Conservation (phyloP, 1,140 invertebrate species). For the Scaptomyza hsui region DNA sequence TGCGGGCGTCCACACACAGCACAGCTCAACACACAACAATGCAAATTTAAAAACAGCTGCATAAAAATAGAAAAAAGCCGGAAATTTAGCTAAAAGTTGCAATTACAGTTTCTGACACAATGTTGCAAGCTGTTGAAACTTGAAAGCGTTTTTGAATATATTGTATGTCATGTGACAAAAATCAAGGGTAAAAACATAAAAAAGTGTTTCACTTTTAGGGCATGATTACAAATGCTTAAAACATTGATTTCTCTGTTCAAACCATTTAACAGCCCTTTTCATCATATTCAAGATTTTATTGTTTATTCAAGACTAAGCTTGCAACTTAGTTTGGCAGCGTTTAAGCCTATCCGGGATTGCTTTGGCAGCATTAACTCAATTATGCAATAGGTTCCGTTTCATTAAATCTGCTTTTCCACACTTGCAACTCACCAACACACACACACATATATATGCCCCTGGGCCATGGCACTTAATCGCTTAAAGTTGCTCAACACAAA, state of each 20-base stretch:
- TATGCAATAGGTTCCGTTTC: slow-evolving; percentile 77
- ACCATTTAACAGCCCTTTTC: too few relatives aligned
- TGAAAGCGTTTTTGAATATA: background rate
- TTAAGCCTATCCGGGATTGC: slow-evolving; percentile 7
- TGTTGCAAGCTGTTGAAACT: slow-evolving; percentile 10
- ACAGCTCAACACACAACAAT: slow-evolving; percentile 8
- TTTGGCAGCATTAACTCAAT: slow-evolving; percentile 63
- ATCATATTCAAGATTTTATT: background rate
- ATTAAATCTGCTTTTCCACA: slow-evolving; percentile 68
- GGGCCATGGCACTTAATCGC: slow-evolving; percentile 51
- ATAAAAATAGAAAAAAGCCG: slow-evolving; percentile 15
- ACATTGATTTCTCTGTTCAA: too few relatives aligned
- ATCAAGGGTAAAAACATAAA: too few relatives aligned
- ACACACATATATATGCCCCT: slow-evolving; percentile 21
- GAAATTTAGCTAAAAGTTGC: slow-evolving; percentile 13
- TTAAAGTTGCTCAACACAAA: slow-evolving; percentile 37
- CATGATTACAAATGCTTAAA: too few relatives aligned
- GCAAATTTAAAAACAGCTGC: background rate
- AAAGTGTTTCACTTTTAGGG: too few relatives aligned
- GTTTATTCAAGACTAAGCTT: background rate
- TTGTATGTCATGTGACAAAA: background rate
- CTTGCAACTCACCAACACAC: slow-evolving; percentile 11
- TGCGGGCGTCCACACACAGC: slow-evolving; percentile 35
- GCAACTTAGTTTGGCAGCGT: background rate
- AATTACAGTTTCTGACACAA: slow-evolving; percentile 18